These are phyloP conservation scores for Noctilio leporinus DNA, from an alignment of 2,113 vertebrate genomes.

Conservation along the genomic window DNA sequence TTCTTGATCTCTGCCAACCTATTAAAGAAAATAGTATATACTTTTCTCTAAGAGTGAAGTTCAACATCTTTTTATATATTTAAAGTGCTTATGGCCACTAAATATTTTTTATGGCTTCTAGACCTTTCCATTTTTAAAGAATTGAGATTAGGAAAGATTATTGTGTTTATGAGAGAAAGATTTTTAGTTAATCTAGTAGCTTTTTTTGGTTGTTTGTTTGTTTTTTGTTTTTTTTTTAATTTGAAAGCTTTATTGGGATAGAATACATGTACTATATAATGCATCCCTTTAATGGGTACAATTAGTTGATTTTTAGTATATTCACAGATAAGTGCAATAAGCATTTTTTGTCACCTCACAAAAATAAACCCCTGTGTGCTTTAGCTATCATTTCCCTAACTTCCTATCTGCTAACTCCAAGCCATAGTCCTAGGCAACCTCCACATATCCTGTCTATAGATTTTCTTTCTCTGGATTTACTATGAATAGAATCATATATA, in stretches of 20 bases:
- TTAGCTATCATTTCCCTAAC: not conserved
- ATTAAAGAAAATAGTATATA: not conserved
- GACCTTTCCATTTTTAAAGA: conserved; percentile 45
- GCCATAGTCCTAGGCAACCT: not conserved
- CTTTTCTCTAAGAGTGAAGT: not conserved
- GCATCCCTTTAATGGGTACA: not conserved
- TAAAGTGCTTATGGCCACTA: not conserved
- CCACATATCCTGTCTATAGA: not conserved
- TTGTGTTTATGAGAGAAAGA: not conserved
- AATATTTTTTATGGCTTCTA: not conserved
- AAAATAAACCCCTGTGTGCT: not conserved
- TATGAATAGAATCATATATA: not conserved
- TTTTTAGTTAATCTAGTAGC: conserved; percentile 4
- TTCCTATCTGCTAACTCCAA: not conserved
- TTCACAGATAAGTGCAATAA: not conserved
- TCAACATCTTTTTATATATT: conserved; percentile 19
- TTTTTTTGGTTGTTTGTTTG: too few relatives aligned
- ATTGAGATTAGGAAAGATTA: conserved; percentile 36
- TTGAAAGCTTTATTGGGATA: not conserved
- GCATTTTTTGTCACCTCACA: not conserved
- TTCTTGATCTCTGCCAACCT: not conserved
- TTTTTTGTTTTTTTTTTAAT: not conserved
- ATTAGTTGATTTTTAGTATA: not conserved
- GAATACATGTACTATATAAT: not conserved
- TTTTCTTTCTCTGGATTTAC: not conserved